Percentiles rank a stretch among this genome's conserved stretches.
Conservation (phyloP, 2,888 invertebrate species). For the Agonopterix alstromeriana region DNA sequence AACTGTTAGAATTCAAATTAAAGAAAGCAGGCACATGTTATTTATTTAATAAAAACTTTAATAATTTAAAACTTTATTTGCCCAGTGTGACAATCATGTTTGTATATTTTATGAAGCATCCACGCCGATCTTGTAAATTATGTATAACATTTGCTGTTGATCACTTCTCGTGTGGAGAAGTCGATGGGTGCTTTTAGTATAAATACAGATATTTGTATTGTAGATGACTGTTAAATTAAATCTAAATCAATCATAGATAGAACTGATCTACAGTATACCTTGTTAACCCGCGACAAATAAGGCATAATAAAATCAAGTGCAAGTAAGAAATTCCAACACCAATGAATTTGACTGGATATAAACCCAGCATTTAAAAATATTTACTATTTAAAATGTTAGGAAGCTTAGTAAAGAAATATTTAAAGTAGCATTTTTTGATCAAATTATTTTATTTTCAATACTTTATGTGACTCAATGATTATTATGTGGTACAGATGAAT, state of each 20-base stretch:
- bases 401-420: conserved; percentile 66
- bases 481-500: conserved; percentile 58
- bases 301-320: conserved; percentile 37
- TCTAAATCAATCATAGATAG: conserved; percentile 2
- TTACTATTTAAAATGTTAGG: conserved; percentile 67
- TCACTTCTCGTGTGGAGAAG: conserved; percentile 10
- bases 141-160: conserved; percentile 1
- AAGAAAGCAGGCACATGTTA: too few species aligned
- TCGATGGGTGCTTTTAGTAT: conserved; percentile 35
- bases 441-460: conserved; percentile 66
- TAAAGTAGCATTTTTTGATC: conserved; percentile 70
- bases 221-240: conserved; percentile 1
- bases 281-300: conserved; percentile 5
- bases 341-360: conserved; percentile 48
- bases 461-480: conserved; percentile 59
- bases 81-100: conserved; percentile 12
- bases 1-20: too few species aligned
- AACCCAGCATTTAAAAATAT: conserved; percentile 70
- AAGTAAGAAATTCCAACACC: conserved; percentile 51
- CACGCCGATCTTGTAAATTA: background rate
- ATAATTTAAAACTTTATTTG: conserved; percentile 10
- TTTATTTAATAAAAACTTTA: background rate
- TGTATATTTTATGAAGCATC: conserved; percentile 7
- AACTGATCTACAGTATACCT: conserved; percentile 7
- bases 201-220: conserved; percentile 21